Conservation (phyloP, 2,113 vertebrate genomes). For the Pundamilia nyererei region DNA sequence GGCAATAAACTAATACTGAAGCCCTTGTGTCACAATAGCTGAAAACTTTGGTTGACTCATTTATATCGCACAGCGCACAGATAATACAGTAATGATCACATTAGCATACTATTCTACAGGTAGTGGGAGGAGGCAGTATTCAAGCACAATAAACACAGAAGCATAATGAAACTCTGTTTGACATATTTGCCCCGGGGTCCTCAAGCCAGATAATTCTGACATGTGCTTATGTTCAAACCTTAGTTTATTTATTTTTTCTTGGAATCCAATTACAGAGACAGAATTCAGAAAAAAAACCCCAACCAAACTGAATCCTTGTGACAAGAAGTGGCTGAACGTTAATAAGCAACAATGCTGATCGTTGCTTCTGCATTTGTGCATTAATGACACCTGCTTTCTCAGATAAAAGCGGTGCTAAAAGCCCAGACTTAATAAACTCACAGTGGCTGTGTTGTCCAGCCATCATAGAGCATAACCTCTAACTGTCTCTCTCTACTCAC, state of each 20-base stretch:
- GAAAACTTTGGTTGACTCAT: neutral
- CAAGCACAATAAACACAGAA: neutral
- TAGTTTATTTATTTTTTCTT: neutral
- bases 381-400: neutral
- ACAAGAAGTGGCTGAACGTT: neutral
- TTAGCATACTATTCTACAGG: neutral
- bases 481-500: neutral
- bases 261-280: neutral
- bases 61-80: neutral
- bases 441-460: neutral
- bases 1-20: neutral
- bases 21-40: neutral
- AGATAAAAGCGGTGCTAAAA: neutral
- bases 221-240: neutral
- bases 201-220: neutral
- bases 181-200: neutral
- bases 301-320: neutral
- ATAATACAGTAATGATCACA: neutral
- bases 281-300: no score
- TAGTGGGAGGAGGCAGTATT: neutral
- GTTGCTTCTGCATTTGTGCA: neutral
- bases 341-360: neutral
- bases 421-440: neutral
- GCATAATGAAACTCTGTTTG: neutral
- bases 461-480: neutral